Evolutionary conservation across 2,797 vertebrate species (phyloP).

Genomic region (Sylvia borin): DNA sequence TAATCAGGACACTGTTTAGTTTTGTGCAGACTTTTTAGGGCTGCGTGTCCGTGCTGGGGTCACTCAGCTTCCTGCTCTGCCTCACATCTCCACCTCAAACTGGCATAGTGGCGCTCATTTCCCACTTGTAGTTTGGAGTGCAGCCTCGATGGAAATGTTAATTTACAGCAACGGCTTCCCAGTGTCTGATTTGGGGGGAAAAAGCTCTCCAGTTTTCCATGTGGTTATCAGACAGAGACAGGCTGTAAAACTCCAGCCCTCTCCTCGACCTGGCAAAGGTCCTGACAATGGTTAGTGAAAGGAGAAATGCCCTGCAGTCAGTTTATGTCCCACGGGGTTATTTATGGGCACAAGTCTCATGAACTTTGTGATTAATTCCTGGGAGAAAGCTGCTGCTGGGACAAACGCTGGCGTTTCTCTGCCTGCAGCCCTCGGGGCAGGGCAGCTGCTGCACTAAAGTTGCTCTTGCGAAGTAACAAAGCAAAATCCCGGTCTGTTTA

Average conservation of each 20-base stretch:
- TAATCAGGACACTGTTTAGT: background rate
- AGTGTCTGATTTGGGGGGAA: background rate
- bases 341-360: background rate
- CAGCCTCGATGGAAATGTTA: background rate
- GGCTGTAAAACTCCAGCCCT: background rate
- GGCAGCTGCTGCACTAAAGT: background rate
- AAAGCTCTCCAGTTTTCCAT: background rate
- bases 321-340: background rate
- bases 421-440: background rate
- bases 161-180: background rate
- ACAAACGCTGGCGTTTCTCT: fast-evolving
- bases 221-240: background rate
- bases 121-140: background rate
- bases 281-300: background rate
- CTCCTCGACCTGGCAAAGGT: background rate
- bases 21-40: background rate
- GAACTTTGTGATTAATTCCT: background rate
- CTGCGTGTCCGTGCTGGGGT: background rate
- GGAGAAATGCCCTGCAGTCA: background rate
- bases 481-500: background rate
- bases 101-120: background rate
- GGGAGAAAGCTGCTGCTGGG: background rate
- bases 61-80: background rate
- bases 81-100: background rate
- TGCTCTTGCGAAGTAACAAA: background rate